Conservation (phyloP, 2,113 vertebrate species). For the Pelodiscus sinensis region DNA sequence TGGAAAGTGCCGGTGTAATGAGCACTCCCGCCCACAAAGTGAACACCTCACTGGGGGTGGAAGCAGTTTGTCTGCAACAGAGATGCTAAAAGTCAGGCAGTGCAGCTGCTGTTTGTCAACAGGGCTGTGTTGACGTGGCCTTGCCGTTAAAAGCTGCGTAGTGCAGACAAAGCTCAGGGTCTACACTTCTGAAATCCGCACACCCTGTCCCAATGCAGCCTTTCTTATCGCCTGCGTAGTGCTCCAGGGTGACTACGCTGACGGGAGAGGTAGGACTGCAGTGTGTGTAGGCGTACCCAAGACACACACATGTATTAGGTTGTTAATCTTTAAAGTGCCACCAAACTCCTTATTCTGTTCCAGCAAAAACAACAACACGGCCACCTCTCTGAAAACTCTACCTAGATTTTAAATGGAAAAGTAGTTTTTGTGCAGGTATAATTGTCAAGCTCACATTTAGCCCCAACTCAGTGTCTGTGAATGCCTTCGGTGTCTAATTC, state of each 20-base stretch:
- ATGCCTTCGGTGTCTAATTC: not conserved
- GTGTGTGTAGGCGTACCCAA: not conserved
- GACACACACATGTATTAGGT: too few species aligned
- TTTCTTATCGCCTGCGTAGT: not conserved
- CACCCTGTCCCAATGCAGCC: not conserved
- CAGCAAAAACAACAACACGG: too few species aligned
- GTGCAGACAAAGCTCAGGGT: not conserved
- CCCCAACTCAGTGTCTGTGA: rapidly evolving
- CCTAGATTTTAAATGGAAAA: not conserved
- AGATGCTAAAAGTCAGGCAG: too few species aligned
- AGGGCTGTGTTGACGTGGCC: too few species aligned
- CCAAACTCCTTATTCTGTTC: too few species aligned
- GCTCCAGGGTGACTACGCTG: not conserved
- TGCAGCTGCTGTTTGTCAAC: too few species aligned
- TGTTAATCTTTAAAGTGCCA: too few species aligned
- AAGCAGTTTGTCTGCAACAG: too few species aligned
- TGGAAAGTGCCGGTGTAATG: too few species aligned
- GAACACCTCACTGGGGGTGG: too few species aligned
- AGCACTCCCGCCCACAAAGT: too few species aligned
- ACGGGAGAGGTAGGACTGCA: not conserved
- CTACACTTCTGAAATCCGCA: not conserved
- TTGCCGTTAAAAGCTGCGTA: too few species aligned
- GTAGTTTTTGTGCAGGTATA: not conserved
- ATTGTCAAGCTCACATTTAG: rapidly evolving
- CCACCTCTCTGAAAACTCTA: not conserved